phyloP scores from a whole-genome alignment of 2,888 invertebrate genomes.

The Apamea crenata region DNA sequence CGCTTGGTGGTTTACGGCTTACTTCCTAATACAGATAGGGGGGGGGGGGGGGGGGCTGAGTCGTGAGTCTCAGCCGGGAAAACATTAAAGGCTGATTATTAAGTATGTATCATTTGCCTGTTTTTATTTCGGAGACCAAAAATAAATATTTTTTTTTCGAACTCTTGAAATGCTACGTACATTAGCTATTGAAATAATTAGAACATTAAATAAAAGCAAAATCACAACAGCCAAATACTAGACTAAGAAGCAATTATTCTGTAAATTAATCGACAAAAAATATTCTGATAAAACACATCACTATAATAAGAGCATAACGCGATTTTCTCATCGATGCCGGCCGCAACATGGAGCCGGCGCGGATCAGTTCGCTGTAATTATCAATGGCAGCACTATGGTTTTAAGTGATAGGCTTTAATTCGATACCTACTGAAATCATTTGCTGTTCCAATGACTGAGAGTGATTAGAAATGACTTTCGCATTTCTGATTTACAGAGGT shows the following conservation, averaged over 20 bases:
- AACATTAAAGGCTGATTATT: neutral
- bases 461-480: neutral
- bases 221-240: neutral
- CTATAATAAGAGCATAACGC: conserved; percentile 45
- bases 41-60: neutral
- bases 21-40: neutral
- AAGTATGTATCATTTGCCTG: neutral
- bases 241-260: neutral
- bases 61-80: neutral
- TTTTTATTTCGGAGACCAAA: neutral
- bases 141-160: neutral
- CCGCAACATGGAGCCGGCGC: conserved; percentile 24
- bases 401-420: conserved; percentile 36
- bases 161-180: neutral
- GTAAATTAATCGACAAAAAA: neutral
- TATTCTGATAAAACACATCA: conserved; percentile 23
- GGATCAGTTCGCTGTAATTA: conserved; percentile 53
- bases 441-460: neutral
- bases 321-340: conserved; percentile 34
- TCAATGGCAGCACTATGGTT: conserved; percentile 47
- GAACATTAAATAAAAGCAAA: neutral
- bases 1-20: too few species aligned
- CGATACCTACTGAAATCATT: conserved; percentile 31
- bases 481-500: neutral
- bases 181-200: too few species aligned